Percentiles rank a stretch among this genome's conserved stretches.
phyloP scores from a whole-genome alignment of 2,888 invertebrate genomes.

The Agrilus cyanescens region DNA sequence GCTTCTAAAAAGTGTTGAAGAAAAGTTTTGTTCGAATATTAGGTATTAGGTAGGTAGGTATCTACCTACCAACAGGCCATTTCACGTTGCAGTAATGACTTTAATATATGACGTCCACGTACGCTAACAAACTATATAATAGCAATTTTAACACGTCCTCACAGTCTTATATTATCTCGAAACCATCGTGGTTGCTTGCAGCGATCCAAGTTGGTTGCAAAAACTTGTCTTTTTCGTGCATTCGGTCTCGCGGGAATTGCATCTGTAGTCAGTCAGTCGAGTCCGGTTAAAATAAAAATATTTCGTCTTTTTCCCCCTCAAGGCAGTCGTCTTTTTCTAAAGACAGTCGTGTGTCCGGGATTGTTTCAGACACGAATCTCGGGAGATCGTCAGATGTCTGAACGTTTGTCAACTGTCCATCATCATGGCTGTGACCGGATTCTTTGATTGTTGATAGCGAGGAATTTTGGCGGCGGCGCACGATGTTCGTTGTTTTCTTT shows the following conservation, averaged over 20 bases:
- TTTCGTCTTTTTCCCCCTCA: too few species aligned
- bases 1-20: neutral
- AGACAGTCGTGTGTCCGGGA: neutral
- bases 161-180: slow-evolving; percentile 25
- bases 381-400: slow-evolving; percentile 29
- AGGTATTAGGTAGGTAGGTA: too few species aligned
- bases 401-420: slow-evolving; percentile 33
- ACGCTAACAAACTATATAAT: slow-evolving; percentile 28
- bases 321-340: too few species aligned
- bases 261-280: too few species aligned
- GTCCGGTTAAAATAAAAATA: too few species aligned
- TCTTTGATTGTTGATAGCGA: slow-evolving; percentile 28
- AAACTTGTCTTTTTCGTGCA: slow-evolving; percentile 19
- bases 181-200: slow-evolving; percentile 14
- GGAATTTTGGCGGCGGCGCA: slow-evolving; percentile 23
- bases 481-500: neutral
- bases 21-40: neutral
- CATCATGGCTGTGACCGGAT: slow-evolving; percentile 32
- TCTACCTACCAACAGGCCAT: too few species aligned
- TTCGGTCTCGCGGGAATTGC: slow-evolving; percentile 7
- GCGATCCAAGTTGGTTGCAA: slow-evolving; percentile 10
- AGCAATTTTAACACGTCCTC: slow-evolving; percentile 30
- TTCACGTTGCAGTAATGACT: neutral
- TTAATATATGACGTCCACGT: slow-evolving; percentile 25
- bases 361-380: neutral